These are phyloP conservation scores for Gnathonemus echidnorhynchus DNA, from an alignment of 2,113 vertebrate species.

Conservation along the genomic window DNA sequence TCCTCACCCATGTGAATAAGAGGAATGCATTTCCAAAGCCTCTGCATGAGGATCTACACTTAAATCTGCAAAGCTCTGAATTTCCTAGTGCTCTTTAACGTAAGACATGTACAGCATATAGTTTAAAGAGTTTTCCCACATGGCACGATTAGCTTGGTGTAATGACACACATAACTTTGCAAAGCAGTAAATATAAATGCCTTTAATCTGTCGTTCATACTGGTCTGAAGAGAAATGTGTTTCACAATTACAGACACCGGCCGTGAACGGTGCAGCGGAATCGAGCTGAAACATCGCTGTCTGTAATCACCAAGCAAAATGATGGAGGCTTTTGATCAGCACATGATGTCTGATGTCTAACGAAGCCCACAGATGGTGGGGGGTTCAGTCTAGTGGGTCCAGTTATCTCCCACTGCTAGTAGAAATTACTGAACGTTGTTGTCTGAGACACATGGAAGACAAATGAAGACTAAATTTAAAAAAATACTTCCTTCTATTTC, in stretches of 20 bases:
- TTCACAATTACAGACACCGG: conserved; percentile 41
- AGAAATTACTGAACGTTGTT: not conserved
- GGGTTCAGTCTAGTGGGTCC: not conserved
- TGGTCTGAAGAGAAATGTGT: conserved; percentile 36
- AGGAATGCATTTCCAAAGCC: not conserved
- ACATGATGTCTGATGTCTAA: not conserved
- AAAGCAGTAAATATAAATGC: conserved; percentile 38
- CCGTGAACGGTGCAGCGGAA: conserved; percentile 33
- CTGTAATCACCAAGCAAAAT: conserved; percentile 27
- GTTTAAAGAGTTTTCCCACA: not conserved
- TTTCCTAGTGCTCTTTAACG: not conserved
- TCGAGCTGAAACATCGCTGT: conserved; percentile 24
- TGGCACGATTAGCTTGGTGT: conserved; percentile 5
- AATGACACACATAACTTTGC: conserved; percentile 30
- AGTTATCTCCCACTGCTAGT: not conserved
- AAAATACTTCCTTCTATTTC: not conserved
- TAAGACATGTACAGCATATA: not conserved
- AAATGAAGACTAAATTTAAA: not conserved
- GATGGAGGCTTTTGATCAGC: not conserved
- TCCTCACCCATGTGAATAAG: not conserved
- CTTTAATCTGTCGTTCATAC: conserved; percentile 45
- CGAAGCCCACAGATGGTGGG: not conserved
- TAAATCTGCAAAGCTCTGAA: not conserved
- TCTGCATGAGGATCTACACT: not conserved
- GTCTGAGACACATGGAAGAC: not conserved